A percentile compares a stretch with the other conserved stretches of the same genome.
Evolutionary conservation across 1,140 invertebrate species (phyloP).

Genomic region (Branchinecta lindahli): DNA sequence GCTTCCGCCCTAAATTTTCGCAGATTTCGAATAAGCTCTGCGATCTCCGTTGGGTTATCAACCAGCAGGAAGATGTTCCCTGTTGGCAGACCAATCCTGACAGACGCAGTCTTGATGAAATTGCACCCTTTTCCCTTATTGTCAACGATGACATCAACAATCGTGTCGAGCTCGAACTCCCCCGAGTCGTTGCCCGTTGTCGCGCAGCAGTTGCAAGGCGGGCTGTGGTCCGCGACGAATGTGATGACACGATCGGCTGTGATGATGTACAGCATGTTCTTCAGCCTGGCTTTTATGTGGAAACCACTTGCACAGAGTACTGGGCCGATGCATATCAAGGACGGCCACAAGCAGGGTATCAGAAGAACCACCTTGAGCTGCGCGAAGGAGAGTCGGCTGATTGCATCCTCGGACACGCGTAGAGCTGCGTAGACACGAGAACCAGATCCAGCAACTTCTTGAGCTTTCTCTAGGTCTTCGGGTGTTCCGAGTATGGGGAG

Average conservation of each 20-base stretch:
- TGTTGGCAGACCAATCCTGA: neutral
- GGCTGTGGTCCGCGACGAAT: neutral
- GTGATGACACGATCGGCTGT: neutral
- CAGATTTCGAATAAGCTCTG: neutral
- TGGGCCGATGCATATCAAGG: neutral
- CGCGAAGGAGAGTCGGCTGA: neutral
- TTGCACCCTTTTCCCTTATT: neutral
- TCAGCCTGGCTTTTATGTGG: neutral
- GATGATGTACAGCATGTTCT: constrained; percentile 5
- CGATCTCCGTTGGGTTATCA: neutral
- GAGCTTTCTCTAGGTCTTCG: neutral
- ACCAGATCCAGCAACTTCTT: neutral
- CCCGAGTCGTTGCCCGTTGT: neutral
- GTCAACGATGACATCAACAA: neutral
- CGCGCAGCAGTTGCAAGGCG: neutral
- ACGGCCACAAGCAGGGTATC: neutral
- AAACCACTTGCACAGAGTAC: neutral
- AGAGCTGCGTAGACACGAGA: neutral
- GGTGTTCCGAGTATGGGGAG: neutral
- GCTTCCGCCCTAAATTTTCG: neutral
- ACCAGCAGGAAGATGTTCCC: neutral
- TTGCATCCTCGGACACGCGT: neutral
- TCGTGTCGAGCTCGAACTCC: too few relatives aligned
- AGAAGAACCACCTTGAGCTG: neutral
- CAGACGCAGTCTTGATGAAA: neutral